Conservation (phyloP, 2,888 invertebrate genomes). For the Tachystola acroxantha region DNA sequence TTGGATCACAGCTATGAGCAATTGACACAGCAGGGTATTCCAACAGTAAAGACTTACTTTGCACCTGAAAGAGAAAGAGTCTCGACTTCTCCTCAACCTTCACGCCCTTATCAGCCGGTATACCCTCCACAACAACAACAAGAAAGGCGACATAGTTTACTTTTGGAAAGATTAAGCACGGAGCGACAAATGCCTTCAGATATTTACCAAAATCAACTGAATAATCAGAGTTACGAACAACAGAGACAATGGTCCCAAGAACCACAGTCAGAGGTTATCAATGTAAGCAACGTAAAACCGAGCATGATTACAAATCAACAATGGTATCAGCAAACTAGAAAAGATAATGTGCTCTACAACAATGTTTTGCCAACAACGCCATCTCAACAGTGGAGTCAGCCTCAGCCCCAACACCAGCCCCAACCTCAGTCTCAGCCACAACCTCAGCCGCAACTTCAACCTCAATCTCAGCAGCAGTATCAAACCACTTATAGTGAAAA, state of each 20-base stretch:
- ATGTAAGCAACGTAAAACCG: conserved; percentile 65
- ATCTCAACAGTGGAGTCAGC: conserved; percentile 32
- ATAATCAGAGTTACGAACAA: conserved; percentile 47
- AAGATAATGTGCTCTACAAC: conserved; percentile 47
- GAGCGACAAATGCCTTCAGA: conserved; percentile 64
- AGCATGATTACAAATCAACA: conserved; percentile 64
- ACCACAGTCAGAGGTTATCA: conserved; percentile 64
- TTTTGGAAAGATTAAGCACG: conserved; percentile 61
- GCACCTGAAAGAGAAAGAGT: conserved; percentile 52
- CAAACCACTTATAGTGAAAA: conserved; percentile 38
- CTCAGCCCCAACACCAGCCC: conserved; percentile 27
- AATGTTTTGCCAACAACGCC: conserved; percentile 36
- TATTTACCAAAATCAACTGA: conserved; percentile 49
- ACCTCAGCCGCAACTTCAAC: conserved; percentile 24
- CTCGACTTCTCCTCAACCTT: conserved; percentile 45
- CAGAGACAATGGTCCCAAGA: conserved; percentile 54
- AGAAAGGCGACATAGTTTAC: conserved; percentile 64
- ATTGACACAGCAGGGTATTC: conserved; percentile 47
- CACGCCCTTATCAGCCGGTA: conserved; percentile 50
- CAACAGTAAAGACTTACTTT: conserved; percentile 59
- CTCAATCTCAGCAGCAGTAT: conserved; percentile 24
- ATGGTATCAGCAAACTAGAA: conserved; percentile 61
- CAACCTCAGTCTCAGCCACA: conserved; percentile 24
- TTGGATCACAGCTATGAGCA: conserved; percentile 60
- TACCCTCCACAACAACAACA: conserved; percentile 47